These are phyloP conservation scores for Balaenoptera acutorostrata DNA, from an alignment of 2,113 vertebrate species.

Conservation along the genomic window DNA sequence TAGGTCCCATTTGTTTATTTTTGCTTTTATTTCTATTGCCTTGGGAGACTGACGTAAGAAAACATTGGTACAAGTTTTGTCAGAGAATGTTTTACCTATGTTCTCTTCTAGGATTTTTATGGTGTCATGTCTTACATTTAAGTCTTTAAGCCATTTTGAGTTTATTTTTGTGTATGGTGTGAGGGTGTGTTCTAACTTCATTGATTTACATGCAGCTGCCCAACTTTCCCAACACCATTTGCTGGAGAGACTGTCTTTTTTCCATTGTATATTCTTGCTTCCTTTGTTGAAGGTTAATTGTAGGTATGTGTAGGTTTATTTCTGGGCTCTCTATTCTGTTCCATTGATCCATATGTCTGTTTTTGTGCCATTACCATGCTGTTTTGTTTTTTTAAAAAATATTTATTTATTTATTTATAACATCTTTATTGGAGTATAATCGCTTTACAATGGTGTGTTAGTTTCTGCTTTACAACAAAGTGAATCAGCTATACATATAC, in stretches of 20 bases:
- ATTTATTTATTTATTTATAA: no score
- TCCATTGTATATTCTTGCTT: neutral
- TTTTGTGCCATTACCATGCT: neutral
- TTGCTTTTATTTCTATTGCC: neutral
- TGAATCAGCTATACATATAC: no score
- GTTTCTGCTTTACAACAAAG: no score
- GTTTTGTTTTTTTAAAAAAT: neutral
- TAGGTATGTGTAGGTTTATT: neutral
- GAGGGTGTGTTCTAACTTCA: neutral
- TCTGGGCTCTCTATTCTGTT: neutral
- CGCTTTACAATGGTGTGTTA: no score
- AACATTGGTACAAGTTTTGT: neutral
- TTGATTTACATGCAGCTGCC: neutral
- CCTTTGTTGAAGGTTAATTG: neutral
- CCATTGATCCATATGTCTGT: neutral
- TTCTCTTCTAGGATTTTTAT: neutral
- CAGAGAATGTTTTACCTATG: neutral
- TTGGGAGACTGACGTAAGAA: neutral
- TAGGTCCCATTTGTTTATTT: neutral
- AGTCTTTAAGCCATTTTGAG: neutral
- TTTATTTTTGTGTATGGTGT: neutral
- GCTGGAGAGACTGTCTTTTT: neutral
- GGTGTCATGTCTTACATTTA: neutral
- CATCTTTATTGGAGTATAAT: no score
- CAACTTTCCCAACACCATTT: neutral